A percentile compares a stretch with the other conserved stretches of the same genome.
phyloP scores from a whole-genome alignment of 1,140 invertebrate species.

The Palaemon carinicauda region DNA sequence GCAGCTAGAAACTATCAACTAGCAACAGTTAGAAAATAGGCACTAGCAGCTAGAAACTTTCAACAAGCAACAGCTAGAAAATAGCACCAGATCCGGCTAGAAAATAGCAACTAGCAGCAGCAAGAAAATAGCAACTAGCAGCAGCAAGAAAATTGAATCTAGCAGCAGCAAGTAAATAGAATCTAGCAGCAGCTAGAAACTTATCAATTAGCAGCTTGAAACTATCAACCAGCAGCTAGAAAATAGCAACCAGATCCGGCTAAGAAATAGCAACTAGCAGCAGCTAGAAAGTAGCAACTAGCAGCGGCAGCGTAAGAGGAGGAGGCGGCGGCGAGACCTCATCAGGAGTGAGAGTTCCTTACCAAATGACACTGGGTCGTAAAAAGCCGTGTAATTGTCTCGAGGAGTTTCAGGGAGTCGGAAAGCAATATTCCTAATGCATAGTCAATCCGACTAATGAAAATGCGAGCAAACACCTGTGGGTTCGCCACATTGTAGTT shows the following conservation, averaged over 20 bases:
- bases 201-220: too few species aligned
- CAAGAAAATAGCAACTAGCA: too few species aligned
- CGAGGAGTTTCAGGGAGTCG: slow-evolving; percentile 27
- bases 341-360: slow-evolving; percentile 12
- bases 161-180: too few species aligned
- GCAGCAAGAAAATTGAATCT: too few species aligned
- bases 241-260: not conserved
- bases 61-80: too few species aligned
- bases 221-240: not conserved
- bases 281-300: not conserved
- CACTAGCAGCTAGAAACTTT: too few species aligned
- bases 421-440: slow-evolving; percentile 57
- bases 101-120: too few species aligned
- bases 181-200: too few species aligned
- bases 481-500: not conserved
- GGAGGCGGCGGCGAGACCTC: not conserved
- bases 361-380: slow-evolving; percentile 43
- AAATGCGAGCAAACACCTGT: slow-evolving; percentile 35
- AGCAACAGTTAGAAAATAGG: too few species aligned
- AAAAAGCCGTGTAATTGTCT: slow-evolving; percentile 51
- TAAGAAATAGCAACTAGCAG: not conserved
- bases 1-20: too few species aligned
- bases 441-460: slow-evolving; percentile 58
- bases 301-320: not conserved
- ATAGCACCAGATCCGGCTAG: too few species aligned